Conservation (phyloP, 2,888 invertebrate genomes). For the Gymnosoma rotundatum region DNA sequence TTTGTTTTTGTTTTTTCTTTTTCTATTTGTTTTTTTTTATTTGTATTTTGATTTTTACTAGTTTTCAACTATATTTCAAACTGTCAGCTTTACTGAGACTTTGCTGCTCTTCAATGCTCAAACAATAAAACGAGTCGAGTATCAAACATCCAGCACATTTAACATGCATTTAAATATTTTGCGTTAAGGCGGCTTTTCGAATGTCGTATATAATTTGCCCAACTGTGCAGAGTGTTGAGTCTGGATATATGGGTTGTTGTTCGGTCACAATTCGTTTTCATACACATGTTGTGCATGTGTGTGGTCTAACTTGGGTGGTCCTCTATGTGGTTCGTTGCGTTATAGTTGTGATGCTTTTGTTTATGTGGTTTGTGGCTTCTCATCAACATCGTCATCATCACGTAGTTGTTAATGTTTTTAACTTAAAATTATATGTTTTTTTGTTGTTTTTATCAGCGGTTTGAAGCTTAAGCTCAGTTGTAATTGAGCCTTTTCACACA, state of each 20-base stretch:
- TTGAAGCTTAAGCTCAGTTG: conserved; percentile 13
- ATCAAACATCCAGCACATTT: conserved; percentile 26
- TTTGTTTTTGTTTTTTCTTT: conserved; percentile 36
- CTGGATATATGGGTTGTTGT: neutral
- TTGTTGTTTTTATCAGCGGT: conserved; percentile 12
- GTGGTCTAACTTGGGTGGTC: conserved; percentile 70
- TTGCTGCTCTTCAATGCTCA: conserved; percentile 7
- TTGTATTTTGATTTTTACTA: conserved; percentile 38
- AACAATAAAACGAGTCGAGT: conserved; percentile 39
- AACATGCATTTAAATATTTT: conserved; percentile 39
- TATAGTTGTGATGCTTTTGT: conserved; percentile 40
- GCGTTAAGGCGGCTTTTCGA: conserved; percentile 46
- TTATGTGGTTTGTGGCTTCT: conserved; percentile 60
- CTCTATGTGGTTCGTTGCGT: conserved; percentile 59
- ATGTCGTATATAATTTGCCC: conserved; percentile 38
- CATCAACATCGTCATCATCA: conserved; percentile 33
- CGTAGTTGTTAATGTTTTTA: conserved; percentile 40
- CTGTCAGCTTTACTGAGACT: conserved; percentile 52
- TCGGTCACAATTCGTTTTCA: neutral
- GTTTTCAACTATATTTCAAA: conserved; percentile 51
- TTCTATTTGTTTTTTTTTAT: neutral
- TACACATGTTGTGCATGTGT: conserved; percentile 41
- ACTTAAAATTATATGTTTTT: conserved; percentile 16
- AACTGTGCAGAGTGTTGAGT: conserved; percentile 21
- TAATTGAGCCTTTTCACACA: too few species aligned